Percentiles rank a stretch among this genome's conserved stretches.
Evolutionary conservation across 2,888 invertebrate genomes (phyloP).

Genomic region (Tenthredo mesomela): DNA sequence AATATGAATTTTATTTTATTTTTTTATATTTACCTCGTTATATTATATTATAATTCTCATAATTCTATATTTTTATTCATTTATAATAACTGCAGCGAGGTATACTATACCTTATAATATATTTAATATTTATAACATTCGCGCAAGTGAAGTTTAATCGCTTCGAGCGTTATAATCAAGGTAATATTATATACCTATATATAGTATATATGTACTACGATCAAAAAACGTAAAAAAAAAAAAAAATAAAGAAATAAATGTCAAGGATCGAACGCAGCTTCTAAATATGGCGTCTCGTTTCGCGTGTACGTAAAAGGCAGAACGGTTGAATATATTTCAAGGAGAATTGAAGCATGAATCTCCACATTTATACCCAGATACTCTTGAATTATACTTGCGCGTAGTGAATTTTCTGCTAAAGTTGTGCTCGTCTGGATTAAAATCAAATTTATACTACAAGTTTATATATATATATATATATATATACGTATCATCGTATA

Average conservation of each 20-base stretch:
- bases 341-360: conserved; percentile 37
- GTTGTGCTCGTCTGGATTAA: not conserved
- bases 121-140: not conserved
- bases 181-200: not conserved
- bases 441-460: not conserved
- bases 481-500: too few species aligned
- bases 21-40: not conserved
- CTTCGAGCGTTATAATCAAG: not conserved
- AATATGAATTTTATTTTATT: not conserved
- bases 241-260: conserved; percentile 17
- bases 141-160: not conserved
- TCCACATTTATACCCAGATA: not conserved
- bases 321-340: conserved; percentile 48
- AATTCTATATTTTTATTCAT: not conserved
- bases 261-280: conserved; percentile 44
- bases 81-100: not conserved
- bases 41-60: too few species aligned
- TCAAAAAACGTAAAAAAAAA: conserved; percentile 1
- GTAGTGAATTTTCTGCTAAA: not conserved
- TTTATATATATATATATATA: too few species aligned
- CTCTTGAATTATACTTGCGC: not conserved
- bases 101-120: not conserved
- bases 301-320: conserved; percentile 40
- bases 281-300: conserved; percentile 46
- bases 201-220: not conserved